A percentile compares a stretch with the other conserved stretches of the same genome.
These are phyloP conservation scores for Muscicapa comitata DNA, from an alignment of 2,797 vertebrate species.

Conservation along the genomic window DNA sequence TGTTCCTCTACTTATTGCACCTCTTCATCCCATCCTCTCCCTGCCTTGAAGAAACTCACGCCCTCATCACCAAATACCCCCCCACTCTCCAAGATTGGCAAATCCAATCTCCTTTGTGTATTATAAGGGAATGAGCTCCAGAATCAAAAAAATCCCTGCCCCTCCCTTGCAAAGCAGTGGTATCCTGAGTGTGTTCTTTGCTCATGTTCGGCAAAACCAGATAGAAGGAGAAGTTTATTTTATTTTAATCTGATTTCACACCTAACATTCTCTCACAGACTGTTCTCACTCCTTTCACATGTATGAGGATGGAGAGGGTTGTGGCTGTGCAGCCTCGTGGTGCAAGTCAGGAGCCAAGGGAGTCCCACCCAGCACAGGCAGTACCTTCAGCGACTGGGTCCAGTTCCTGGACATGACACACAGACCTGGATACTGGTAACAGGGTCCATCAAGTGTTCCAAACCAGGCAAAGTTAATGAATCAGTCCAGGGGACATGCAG, in stretches of 20 bases:
- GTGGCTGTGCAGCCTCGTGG: rapidly evolving
- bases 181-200: not conserved
- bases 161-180: not conserved
- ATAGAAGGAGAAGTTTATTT: not conserved
- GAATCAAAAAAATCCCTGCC: not conserved
- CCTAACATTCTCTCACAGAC: not conserved
- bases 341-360: not conserved
- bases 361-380: not conserved
- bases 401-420: not conserved
- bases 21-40: not conserved
- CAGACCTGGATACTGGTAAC: not conserved
- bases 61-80: not conserved
- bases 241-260: not conserved
- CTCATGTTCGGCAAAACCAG: not conserved
- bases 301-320: not conserved
- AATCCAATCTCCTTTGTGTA: not conserved
- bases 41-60: not conserved
- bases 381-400: not conserved
- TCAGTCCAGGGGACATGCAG: not conserved
- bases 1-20: not conserved
- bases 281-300: not conserved
- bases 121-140: not conserved
- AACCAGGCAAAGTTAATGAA: not conserved
- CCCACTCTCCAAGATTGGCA: not conserved
- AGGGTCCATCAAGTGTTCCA: not conserved